phyloP scores from a whole-genome alignment of 2,797 vertebrate species.

The Brachyrhaphis roseni region DNA sequence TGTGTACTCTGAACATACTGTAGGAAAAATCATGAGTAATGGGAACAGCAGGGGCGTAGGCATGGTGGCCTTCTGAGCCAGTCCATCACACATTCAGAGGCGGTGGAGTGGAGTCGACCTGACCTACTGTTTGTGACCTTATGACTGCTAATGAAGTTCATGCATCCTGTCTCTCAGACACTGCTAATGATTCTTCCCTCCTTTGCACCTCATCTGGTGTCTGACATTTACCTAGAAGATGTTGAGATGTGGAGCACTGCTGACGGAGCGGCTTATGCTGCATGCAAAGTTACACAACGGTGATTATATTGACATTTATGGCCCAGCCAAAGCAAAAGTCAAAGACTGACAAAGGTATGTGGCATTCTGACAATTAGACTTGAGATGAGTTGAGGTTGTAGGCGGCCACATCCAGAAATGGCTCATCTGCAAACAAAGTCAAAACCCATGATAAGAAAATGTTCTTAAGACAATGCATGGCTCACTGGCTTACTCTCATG shows the following conservation, averaged over 20 bases:
- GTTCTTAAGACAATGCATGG: not conserved
- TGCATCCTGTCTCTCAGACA: conserved; percentile 52
- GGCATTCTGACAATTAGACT: conserved; percentile 29
- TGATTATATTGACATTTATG: conserved; percentile 10
- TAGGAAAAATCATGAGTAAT: conserved; percentile 6
- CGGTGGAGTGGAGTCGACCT: conserved; percentile 12
- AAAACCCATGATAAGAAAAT: not conserved
- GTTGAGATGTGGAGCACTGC: conserved; percentile 13
- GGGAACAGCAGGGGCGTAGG: conserved; percentile 37
- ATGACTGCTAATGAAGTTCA: conserved; percentile 61
- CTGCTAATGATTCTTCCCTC: conserved; percentile 51
- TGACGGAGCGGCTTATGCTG: conserved; percentile 3
- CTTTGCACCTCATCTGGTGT: conserved; percentile 43
- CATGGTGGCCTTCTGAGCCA: conserved; percentile 25
- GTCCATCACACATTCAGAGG: conserved; percentile 32
- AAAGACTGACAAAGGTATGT: conserved; percentile 25
- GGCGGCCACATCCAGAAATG: conserved; percentile 11
- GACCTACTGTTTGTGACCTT: conserved; percentile 58
- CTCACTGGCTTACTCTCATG: not conserved
- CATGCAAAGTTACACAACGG: not conserved
- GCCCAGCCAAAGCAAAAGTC: conserved; percentile 1
- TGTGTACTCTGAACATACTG: not conserved
- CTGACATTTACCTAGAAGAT: conserved; percentile 58
- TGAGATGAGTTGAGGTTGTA: not conserved
- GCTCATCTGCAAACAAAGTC: not conserved